Percentiles rank a stretch among this genome's conserved stretches.
These are phyloP conservation scores for Halocynthia aurantium DNA, from an alignment of 23 tunicate species.

Conservation along the genomic window DNA sequence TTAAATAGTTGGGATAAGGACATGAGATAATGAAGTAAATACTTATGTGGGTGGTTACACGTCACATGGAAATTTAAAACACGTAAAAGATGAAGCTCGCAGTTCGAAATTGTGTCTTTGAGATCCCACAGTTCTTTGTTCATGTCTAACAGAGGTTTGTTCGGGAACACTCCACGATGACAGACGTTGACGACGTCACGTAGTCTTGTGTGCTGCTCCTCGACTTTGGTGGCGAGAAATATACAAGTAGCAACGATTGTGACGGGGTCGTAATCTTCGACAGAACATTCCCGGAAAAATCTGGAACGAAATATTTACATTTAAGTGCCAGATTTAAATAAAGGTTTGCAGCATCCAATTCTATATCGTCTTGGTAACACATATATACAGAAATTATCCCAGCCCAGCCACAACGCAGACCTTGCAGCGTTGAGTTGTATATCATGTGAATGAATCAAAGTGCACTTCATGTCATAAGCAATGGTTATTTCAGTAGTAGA, in stretches of 20 bases:
- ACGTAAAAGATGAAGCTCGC: conserved; percentile 66
- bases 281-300: conserved; percentile 38
- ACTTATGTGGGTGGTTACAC: conserved; percentile 80
- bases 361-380: too few species aligned
- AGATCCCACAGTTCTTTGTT: conserved; percentile 59
- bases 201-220: conserved; percentile 79
- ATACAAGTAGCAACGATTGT: conserved; percentile 86
- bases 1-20: conserved; percentile 68
- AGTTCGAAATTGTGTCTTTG: conserved; percentile 70
- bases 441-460: too few species aligned
- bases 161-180: conserved; percentile 56
- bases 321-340: too few species aligned
- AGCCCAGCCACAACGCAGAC: too few species aligned
- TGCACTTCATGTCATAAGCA: too few species aligned
- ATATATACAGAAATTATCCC: too few species aligned
- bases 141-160: conserved; percentile 40
- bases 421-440: too few species aligned
- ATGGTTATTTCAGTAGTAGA: too few species aligned
- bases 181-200: conserved; percentile 93
- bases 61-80: conserved; percentile 73
- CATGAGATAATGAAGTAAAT: conserved; percentile 71
- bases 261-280: conserved; percentile 42
- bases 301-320: background rate
- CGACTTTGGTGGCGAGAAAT: conserved; percentile 77
- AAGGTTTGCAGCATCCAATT: too few species aligned